Evolutionary conservation across 2,797 vertebrate genomes (phyloP).

Genomic region (Liasis olivaceus): DNA sequence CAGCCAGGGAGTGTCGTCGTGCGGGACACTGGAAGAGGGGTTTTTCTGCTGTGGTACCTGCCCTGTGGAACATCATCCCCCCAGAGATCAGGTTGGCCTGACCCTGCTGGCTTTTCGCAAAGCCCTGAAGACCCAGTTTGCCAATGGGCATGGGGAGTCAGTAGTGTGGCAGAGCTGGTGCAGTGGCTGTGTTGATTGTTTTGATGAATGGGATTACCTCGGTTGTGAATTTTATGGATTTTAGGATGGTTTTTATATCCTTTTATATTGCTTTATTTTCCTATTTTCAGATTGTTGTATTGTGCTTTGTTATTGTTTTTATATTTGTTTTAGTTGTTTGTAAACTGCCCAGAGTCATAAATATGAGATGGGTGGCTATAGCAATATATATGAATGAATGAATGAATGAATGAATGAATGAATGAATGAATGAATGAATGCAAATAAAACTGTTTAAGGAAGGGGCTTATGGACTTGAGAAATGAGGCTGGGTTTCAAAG

Average conservation of each 20-base stretch:
- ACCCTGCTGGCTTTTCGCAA: neutral
- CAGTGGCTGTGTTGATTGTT: neutral
- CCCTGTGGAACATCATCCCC: neutral
- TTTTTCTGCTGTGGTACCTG: neutral
- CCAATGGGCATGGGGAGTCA: neutral
- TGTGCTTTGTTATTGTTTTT: no score
- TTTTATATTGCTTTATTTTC: neutral
- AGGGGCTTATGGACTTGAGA: no score
- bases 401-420: no score
- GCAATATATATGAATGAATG: no score
- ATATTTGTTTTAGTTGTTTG: no score
- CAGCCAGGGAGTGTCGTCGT: neutral
- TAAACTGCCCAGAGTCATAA: no score
- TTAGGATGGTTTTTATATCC: neutral
- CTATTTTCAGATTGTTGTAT: neutral
- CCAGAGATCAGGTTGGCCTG: neutral
- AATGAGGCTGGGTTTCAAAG: no score
- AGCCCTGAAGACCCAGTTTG: neutral
- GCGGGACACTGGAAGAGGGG: neutral
- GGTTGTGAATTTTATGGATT: neutral
- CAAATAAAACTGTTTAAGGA: no score
- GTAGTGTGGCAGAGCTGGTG: neutral
- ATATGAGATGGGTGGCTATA: no score
- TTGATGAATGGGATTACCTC: neutral
- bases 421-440: no score